A percentile compares a stretch with the other conserved stretches of the same genome.
These are phyloP conservation scores for Brachypodius melanocephalos DNA, from an alignment of 2,113 vertebrate genomes.

Conservation along the genomic window DNA sequence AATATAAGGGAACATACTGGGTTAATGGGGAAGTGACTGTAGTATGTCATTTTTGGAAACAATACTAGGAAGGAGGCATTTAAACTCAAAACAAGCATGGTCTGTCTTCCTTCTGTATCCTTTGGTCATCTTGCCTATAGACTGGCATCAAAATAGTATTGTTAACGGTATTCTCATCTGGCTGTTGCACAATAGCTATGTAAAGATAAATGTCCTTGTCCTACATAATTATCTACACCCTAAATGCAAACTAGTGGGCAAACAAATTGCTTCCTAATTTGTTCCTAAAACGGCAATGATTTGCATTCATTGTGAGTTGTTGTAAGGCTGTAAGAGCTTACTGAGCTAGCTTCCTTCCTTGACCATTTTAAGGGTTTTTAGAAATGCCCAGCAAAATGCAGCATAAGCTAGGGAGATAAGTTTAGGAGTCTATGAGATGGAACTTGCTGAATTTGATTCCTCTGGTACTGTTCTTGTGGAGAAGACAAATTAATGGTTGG, in stretches of 20 bases:
- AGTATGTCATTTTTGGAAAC: constrained; percentile 30
- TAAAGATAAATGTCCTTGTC: constrained; percentile 16
- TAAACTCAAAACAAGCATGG: constrained; percentile 15
- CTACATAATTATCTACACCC: constrained; percentile 1
- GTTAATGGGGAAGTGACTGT: constrained; percentile 17
- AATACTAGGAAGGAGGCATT: constrained; percentile 53
- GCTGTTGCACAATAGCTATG: not conserved
- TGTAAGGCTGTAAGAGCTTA: not conserved
- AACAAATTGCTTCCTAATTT: constrained; percentile 45
- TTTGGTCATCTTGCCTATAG: not conserved
- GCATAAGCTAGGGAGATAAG: not conserved
- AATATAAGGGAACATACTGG: not conserved
- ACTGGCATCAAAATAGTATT: not conserved
- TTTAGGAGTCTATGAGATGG: not conserved
- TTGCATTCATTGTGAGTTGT: not conserved
- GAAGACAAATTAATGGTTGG: constrained; percentile 41
- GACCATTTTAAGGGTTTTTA: not conserved
- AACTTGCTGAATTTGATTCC: constrained; percentile 21
- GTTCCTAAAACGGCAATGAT: not conserved
- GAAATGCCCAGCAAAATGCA: not conserved
- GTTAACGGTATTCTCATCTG: not conserved
- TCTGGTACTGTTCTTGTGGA: not conserved
- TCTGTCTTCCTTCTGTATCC: not conserved
- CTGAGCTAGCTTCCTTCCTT: not conserved
- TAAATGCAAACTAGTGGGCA: constrained; percentile 8